Base-by-base conservation (phyloP, 2,888 invertebrate species). In the Mycalesis mineus region DNA sequence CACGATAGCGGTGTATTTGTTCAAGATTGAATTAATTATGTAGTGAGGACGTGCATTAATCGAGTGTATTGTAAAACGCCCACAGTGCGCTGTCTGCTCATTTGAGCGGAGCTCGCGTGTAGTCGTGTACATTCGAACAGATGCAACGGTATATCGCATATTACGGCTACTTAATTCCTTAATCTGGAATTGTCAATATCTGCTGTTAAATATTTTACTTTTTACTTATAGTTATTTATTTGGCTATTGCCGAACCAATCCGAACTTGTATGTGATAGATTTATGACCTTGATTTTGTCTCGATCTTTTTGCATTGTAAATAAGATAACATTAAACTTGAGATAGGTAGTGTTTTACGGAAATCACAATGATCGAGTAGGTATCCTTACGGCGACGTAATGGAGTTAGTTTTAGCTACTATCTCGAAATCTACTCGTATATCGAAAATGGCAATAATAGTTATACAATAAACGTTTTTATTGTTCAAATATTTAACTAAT, bases 381-480 rank as follows among this genome's bases (percentile, higher is more conserved):
- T 72, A 74, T 60, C 55, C 67, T 64, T 68, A 68, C 66, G 62
- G 63, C 55, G 55, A 57, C 55, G 15, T 54, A 53, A 42, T 22
- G 31, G 64, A 55, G 37, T 48, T 67, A 56, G 64, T 60, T 58
- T 45, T 60, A 55, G 59, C 76, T 75, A 73, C 74, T 70, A 66
- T 47, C 47, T 47, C 33, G 47, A 33, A 73, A 76, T 66, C 68
- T 73, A n/a, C n/a, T n/a, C n/a, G n/a, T n/a, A 72, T 78, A 80
- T 76, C 72, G 69, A 79, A 77, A 71, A 84, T 77, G 87, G 88
- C 88, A 89, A 89, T 89, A 89, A 88, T 85, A 84, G 82, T 73
- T 84, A 80, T 81, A 83, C 80, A 85, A 78, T 80, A 83, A 80
- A 73, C 65, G 67, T 68, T 73, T 64, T 74, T 79, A 77, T 78